Percentiles rank a stretch among this genome's conserved stretches.
Evolutionary conservation across 2,888 invertebrate genomes (phyloP).

Genomic region (Stomorhina lunata): DNA sequence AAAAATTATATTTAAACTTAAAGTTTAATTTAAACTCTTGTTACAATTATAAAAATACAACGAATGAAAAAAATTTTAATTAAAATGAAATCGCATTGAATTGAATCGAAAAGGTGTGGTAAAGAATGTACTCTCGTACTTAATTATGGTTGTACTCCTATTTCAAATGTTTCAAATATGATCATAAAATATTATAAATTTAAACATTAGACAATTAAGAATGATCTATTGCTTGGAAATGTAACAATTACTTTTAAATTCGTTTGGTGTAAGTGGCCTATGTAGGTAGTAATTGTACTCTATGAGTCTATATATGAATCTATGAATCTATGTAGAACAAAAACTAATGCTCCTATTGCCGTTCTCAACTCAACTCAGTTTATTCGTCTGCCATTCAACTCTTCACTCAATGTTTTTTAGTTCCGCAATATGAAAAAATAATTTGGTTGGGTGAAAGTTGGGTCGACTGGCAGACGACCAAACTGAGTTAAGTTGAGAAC

Average conservation of each 20-base stretch:
- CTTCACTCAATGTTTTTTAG: no score
- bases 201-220: not conserved
- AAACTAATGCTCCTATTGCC: no score
- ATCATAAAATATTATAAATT: constrained; percentile 33
- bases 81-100: not conserved
- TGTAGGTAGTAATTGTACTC: no score
- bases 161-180: constrained; percentile 11
- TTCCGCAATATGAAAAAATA: no score
- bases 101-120: constrained; percentile 53
- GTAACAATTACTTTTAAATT: not conserved
- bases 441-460: no score
- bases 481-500: no score
- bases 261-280: not conserved
- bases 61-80: not conserved
- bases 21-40: not conserved
- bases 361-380: no score
- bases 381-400: no score
- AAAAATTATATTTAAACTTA: not conserved
- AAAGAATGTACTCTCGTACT: not conserved
- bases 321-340: no score
- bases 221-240: constrained; percentile 40
- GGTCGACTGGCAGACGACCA: no score
- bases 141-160: no score
- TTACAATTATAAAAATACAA: not conserved
- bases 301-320: no score